Evolutionary conservation across 2,888 invertebrate genomes (phyloP), one percentile per base, ranked within the genome.

Genomic region (Diachrysia chrysitis): DNA sequence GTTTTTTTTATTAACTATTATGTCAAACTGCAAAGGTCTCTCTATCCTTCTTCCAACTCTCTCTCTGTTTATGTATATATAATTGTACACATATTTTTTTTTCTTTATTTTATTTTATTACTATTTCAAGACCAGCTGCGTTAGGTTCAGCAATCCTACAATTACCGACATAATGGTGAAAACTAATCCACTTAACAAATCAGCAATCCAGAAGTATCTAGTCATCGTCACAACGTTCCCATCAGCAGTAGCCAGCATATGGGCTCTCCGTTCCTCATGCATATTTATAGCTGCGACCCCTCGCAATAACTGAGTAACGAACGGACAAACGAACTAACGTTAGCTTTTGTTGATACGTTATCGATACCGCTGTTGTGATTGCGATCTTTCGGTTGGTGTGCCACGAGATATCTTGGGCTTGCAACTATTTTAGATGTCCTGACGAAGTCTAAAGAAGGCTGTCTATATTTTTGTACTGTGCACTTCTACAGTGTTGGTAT

Each of bases 251-350:
- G 17, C 58, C 67, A 76, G 72, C 80, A 81, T 81, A 81, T 81
- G 80, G 80, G 64, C 51, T 77, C 72, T 69, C 76, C 83, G 81
- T 81, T 78, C 71, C 79, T 81, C 80, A 81, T 81, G 80, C 79
- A 81, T 81, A 81, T 81, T 81, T 74, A 81, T 81, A 67, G 7
- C 64, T 67, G 68, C 76, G 77, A 76, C 79, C 80, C 80, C 80
- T 71, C 73, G 76, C 73, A 61, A 68, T 75, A 62, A 58, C 76
- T 67, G 63, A 55, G 77, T 71, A 81, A 79, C 80, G 73, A 69
- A 76, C 76, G 58, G 66, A 71, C 79, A 71, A 76, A 76, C 73
- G 66, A 76, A 81, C 75, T 62, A 63, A 58, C 71, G 79, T 74
- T 73, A 66, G 75, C 71, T 64, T 63, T 71, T 76, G 66, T 74